Conservation (phyloP, 2,113 vertebrate species). For the Junco hyemalis region DNA sequence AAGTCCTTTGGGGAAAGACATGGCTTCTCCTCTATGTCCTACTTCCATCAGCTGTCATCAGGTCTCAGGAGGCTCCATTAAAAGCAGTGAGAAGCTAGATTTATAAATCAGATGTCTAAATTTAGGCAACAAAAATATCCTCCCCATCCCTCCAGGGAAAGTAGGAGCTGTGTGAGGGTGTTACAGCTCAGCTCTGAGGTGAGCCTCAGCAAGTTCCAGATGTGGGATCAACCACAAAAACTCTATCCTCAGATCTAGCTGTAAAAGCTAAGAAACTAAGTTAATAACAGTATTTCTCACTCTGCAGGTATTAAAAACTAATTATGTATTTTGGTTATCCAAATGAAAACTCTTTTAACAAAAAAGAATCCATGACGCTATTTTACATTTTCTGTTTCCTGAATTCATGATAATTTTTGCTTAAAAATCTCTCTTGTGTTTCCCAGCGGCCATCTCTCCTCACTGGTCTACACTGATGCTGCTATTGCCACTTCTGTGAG, state of each 20-base stretch:
- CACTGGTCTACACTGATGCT: accelerated
- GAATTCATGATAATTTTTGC: neutral
- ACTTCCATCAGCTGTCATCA: neutral
- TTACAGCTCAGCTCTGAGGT: neutral
- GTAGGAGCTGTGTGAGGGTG: neutral
- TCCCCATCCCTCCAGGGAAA: neutral
- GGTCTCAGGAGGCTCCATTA: conserved; percentile 7
- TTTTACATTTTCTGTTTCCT: neutral
- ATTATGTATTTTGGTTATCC: neutral
- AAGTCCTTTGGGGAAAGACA: neutral
- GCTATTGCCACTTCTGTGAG: neutral
- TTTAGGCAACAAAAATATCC: neutral
- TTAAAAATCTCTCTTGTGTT: neutral
- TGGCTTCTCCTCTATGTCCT: neutral
- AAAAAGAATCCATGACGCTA: neutral
- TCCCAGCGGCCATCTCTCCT: neutral
- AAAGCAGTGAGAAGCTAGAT: neutral
- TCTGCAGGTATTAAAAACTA: neutral
- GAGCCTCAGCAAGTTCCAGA: neutral
- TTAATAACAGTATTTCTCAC: neutral
- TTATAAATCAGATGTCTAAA: conserved; percentile 5
- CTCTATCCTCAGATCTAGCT: neutral
- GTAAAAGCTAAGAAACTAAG: neutral
- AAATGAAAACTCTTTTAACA: neutral
- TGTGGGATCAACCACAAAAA: neutral